phyloP scores from a whole-genome alignment of 1,140 invertebrate species.

The Sminthurides bifidus region DNA sequence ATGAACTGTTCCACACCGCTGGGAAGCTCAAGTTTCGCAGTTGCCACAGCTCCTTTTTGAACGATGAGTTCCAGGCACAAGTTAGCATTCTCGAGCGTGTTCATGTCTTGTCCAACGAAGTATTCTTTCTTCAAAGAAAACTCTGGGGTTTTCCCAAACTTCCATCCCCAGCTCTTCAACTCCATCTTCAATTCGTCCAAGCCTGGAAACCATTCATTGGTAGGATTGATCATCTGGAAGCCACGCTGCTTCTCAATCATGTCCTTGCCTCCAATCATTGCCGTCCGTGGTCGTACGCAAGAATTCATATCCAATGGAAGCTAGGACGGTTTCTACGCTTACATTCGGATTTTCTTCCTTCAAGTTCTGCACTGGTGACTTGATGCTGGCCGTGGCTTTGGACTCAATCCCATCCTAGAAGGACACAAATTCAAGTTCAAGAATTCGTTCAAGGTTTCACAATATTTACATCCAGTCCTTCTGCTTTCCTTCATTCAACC shows the following conservation, averaged over 20 bases:
- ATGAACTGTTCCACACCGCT: conserved; percentile 4
- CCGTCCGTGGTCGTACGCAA: conserved; percentile 54
- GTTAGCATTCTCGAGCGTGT: background rate
- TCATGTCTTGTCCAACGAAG: conserved; percentile 11
- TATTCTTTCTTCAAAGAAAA: conserved; percentile 49
- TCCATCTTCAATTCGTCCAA: conserved; percentile 50
- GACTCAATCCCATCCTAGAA: conserved; percentile 51
- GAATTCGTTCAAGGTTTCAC: too few species aligned
- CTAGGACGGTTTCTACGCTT: conserved; percentile 53
- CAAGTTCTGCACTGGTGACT: conserved; percentile 68
- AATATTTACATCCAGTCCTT: too few species aligned
- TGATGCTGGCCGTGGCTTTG: conserved; percentile 67
- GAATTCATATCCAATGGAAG: conserved; percentile 66
- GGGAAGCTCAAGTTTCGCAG: conserved; percentile 15
- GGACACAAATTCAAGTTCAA: conserved; percentile 14
- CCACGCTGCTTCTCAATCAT: conserved; percentile 57
- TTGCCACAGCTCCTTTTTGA: conserved; percentile 18
- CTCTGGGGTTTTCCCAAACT: conserved; percentile 72
- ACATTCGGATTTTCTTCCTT: conserved; percentile 55
- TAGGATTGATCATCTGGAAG: conserved; percentile 73
- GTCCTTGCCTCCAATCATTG: conserved; percentile 53
- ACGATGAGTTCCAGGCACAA: conserved; percentile 16
- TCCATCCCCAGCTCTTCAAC: conserved; percentile 73
- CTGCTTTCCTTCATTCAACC: too few species aligned
- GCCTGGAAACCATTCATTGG: conserved; percentile 59